Percentiles rank a stretch among this genome's conserved stretches.
These are phyloP conservation scores for Darwinula stevensoni DNA, from an alignment of 2,888 invertebrate genomes.

Conservation along the genomic window DNA sequence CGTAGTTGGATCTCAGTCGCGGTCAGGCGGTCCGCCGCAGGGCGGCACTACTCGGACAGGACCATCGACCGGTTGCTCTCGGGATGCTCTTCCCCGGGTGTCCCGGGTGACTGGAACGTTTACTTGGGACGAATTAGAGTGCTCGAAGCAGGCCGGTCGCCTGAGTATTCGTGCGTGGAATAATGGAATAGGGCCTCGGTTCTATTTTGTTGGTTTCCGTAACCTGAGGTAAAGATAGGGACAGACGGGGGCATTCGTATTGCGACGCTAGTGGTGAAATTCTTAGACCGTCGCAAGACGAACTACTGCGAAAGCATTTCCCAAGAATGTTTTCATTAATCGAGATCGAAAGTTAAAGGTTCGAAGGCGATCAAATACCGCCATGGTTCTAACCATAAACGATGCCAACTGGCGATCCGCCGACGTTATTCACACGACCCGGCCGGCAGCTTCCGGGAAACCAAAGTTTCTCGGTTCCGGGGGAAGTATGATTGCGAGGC, in stretches of 20 bases:
- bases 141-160: slow-evolving; percentile 25
- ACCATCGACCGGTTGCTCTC: slow-evolving; percentile 10
- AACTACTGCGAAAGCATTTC: slow-evolving; percentile 32
- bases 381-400: slow-evolving; percentile 31
- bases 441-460: slow-evolving; percentile 26
- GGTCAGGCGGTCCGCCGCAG: slow-evolving; percentile 11
- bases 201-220: slow-evolving; percentile 30
- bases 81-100: slow-evolving; percentile 16
- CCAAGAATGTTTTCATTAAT: slow-evolving; percentile 35
- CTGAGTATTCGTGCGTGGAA: slow-evolving; percentile 24
- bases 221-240: slow-evolving; percentile 28
- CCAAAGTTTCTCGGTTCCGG: slow-evolving; percentile 30
- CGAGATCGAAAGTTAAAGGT: slow-evolving; percentile 34
- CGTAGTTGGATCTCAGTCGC: slow-evolving; percentile 21
- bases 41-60: slow-evolving; percentile 8
- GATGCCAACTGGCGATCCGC: slow-evolving; percentile 30
- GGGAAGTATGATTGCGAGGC: slow-evolving; percentile 31
- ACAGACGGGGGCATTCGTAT: slow-evolving; percentile 31
- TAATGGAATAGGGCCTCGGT: slow-evolving; percentile 31
- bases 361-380: slow-evolving; percentile 36
- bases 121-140: slow-evolving; percentile 35
- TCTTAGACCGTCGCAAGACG: slow-evolving; percentile 29
- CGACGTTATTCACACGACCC: slow-evolving; percentile 26
- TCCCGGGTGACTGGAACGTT: slow-evolving; percentile 23
- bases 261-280: slow-evolving; percentile 32